Evolutionary conservation across 2,113 vertebrate species (phyloP).

Genomic region (Acrocephalus kingi): DNA sequence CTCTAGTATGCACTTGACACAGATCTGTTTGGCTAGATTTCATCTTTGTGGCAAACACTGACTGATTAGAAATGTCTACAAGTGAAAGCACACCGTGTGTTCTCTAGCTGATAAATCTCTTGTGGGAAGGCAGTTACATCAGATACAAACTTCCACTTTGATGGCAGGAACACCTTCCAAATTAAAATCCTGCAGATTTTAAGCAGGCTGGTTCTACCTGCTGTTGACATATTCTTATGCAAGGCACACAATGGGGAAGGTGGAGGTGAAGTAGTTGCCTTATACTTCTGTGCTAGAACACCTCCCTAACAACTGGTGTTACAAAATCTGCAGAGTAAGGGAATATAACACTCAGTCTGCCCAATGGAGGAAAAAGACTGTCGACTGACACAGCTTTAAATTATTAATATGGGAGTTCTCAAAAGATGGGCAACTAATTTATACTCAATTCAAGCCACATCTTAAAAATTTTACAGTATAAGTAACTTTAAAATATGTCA

Average conservation of each 20-base stretch:
- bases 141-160: background rate
- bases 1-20: background rate
- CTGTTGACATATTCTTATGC: background rate
- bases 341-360: background rate
- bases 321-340: background rate
- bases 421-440: background rate
- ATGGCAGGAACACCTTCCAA: background rate
- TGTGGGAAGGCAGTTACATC: background rate
- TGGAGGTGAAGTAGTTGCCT: background rate
- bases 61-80: background rate
- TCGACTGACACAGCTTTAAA: background rate
- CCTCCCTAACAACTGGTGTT: background rate
- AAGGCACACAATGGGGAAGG: background rate
- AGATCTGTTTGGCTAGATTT: background rate
- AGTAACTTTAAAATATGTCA: background rate
- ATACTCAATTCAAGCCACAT: background rate
- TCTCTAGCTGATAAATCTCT: background rate
- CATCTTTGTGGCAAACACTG: background rate
- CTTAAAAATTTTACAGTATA: background rate
- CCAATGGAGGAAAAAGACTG: background rate
- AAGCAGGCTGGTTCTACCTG: background rate
- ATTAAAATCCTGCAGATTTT: background rate
- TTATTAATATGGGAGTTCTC: background rate
- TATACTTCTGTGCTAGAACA: background rate
- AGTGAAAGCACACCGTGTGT: background rate